A percentile compares a stretch with the other conserved stretches of the same genome.
Evolutionary conservation across 2,113 vertebrate genomes (phyloP).

Genomic region (Anhinga anhinga): DNA sequence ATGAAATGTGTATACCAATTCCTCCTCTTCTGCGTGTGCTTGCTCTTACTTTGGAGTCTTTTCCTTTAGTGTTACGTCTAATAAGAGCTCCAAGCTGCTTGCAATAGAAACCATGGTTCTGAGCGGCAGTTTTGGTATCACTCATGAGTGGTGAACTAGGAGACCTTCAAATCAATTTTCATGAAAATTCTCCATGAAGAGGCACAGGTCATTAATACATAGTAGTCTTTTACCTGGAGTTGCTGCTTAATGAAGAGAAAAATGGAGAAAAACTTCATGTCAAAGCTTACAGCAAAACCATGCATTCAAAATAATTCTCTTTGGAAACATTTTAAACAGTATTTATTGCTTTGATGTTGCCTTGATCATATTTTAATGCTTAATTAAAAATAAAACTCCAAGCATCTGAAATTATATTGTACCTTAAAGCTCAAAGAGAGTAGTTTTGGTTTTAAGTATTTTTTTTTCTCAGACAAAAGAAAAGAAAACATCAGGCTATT

Average conservation of each 20-base stretch:
- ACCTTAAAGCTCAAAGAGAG: not conserved
- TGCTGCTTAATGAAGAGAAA: not conserved
- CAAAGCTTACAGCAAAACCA: not conserved
- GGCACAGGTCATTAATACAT: not conserved
- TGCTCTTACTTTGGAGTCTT: not conserved
- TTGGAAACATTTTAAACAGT: conserved; percentile 42
- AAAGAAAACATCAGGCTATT: not conserved
- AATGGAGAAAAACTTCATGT: not conserved
- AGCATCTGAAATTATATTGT: conserved; percentile 10
- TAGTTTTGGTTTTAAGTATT: not conserved
- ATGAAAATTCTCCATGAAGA: not conserved
- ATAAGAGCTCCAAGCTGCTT: not conserved
- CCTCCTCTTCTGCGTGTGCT: not conserved
- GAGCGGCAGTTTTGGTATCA: not conserved
- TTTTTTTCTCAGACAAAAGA: not conserved
- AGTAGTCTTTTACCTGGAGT: not conserved
- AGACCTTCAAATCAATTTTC: not conserved
- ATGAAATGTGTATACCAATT: not conserved
- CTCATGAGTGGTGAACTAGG: not conserved
- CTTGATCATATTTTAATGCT: conserved; percentile 28
- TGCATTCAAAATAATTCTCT: conserved; percentile 21
- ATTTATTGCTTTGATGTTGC: conserved; percentile 57
- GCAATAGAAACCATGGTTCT: rapidly evolving
- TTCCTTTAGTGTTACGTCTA: not conserved
- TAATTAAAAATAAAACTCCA: conserved; percentile 57